Evolutionary conservation across 30 jellyfish, hydroid and myxozoan species (phyloP).

Genomic region (Turritopsis dohrnii): DNA sequence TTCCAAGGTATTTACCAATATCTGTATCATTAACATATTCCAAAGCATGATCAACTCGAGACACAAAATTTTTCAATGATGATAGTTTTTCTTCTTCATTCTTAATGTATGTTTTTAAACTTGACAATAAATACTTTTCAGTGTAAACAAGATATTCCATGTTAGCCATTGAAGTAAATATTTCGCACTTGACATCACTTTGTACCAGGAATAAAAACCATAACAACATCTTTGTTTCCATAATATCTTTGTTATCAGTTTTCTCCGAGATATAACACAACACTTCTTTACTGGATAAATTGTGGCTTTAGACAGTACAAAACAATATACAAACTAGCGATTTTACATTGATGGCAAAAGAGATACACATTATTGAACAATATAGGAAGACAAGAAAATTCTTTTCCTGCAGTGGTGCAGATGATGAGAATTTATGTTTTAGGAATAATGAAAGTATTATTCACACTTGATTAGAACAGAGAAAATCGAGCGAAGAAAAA

Average conservation of each 20-base stretch:
- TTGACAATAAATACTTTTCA: constrained; percentile 57
- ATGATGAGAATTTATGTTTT: too few species aligned
- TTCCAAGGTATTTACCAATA: constrained; percentile 72
- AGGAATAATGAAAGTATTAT: too few species aligned
- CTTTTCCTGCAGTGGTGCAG: too few species aligned
- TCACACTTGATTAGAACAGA: too few species aligned
- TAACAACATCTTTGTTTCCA: neutral
- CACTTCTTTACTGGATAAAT: too few species aligned
- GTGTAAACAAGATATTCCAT: constrained; percentile 72
- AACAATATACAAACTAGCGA: too few species aligned
- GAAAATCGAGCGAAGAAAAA: too few species aligned
- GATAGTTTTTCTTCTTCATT: constrained; percentile 61
- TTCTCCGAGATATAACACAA: too few species aligned
- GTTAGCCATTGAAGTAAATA: constrained; percentile 78
- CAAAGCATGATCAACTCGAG: constrained; percentile 42
- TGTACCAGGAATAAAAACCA: neutral
- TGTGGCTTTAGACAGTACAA: too few species aligned
- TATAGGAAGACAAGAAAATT: too few species aligned
- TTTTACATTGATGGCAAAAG: too few species aligned
- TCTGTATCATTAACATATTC: constrained; percentile 66
- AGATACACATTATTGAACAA: too few species aligned
- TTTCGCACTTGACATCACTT: constrained; percentile 24
- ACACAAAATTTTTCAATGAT: constrained; percentile 52
- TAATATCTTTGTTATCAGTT: neutral
- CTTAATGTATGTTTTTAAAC: constrained; percentile 57